A percentile compares a stretch with the other conserved stretches of the same genome.
These are phyloP conservation scores for Labeo rohita DNA, from an alignment of 2,113 vertebrate genomes.

Conservation along the genomic window DNA sequence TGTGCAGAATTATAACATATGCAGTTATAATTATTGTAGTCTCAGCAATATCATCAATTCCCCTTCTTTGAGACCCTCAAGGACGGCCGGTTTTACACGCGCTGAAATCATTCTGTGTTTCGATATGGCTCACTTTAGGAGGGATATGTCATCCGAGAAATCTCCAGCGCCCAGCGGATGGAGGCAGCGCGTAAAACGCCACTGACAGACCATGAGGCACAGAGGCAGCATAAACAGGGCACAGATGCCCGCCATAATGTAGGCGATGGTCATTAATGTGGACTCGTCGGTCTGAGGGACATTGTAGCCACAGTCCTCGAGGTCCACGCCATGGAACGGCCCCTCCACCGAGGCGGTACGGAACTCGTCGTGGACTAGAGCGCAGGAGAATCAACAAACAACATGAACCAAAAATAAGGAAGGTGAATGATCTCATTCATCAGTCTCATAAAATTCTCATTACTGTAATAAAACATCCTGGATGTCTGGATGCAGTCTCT, in stretches of 20 bases:
- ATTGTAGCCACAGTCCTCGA: slow-evolving; percentile 98
- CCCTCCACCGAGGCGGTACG: slow-evolving; percentile 89
- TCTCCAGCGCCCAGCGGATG: slow-evolving; percentile 84
- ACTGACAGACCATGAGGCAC: slow-evolving; percentile 98
- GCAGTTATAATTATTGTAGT: slow-evolving; percentile 1
- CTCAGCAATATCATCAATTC: neutral
- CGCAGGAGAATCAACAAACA: neutral
- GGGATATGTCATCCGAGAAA: slow-evolving; percentile 94
- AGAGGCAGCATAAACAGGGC: slow-evolving; percentile 98
- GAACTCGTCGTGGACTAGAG: slow-evolving; percentile 82
- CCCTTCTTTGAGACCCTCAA: neutral
- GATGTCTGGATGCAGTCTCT: neutral
- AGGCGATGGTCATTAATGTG: slow-evolving; percentile 98
- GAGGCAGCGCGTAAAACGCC: slow-evolving; percentile 93
- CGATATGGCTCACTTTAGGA: slow-evolving; percentile 84
- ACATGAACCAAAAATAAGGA: neutral
- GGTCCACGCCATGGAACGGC: slow-evolving; percentile 84
- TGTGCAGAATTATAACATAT: slow-evolving; percentile 16
- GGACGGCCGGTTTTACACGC: neutral
- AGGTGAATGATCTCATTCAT: neutral
- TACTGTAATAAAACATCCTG: neutral
- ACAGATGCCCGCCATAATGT: slow-evolving; percentile 97
- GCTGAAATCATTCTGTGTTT: slow-evolving; percentile 12
- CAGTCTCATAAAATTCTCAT: neutral
- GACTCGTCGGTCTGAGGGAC: slow-evolving; percentile 97